Percentiles rank a stretch among this genome's conserved stretches.
These are phyloP conservation scores for Noctua pronuba DNA, from an alignment of 2,888 invertebrate species.

Conservation along the genomic window DNA sequence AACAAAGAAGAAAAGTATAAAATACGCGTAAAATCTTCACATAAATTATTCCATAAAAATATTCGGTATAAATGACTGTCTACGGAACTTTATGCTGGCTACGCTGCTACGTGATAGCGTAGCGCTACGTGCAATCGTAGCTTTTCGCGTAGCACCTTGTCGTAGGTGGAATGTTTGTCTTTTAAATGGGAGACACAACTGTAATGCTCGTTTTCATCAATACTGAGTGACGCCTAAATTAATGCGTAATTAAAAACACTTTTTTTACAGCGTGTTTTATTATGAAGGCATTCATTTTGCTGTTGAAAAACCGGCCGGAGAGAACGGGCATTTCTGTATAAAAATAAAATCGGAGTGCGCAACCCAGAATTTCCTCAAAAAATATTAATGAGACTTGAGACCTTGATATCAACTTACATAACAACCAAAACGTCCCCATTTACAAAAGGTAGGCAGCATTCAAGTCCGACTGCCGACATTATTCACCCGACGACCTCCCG, in stretches of 20 bases:
- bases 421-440: conserved; percentile 63
- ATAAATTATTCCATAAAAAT: conserved; percentile 38
- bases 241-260: neutral
- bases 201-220: neutral
- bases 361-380: conserved; percentile 40
- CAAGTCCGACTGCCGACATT: conserved; percentile 64
- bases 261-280: neutral
- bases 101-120: conserved; percentile 56
- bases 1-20: conserved; percentile 24
- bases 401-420: conserved; percentile 62
- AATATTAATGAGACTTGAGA: conserved; percentile 48
- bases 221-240: neutral
- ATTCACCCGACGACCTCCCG: conserved; percentile 66
- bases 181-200: neutral
- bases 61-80: conserved; percentile 24
- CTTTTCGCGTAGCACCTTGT: conserved; percentile 40
- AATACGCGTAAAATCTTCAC: conserved; percentile 31
- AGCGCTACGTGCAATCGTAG: conserved; percentile 61
- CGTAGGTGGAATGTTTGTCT: conserved; percentile 14
- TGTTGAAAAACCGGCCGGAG: neutral
- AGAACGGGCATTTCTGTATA: neutral
- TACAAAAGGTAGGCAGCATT: conserved; percentile 68
- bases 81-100: conserved; percentile 44
- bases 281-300: neutral
- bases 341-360: conserved; percentile 9